Evolutionary conservation across 2,797 vertebrate genomes (phyloP), one percentile per base, ranked within the genome.

Genomic region (Pipistrellus pipistrellus): DNA sequence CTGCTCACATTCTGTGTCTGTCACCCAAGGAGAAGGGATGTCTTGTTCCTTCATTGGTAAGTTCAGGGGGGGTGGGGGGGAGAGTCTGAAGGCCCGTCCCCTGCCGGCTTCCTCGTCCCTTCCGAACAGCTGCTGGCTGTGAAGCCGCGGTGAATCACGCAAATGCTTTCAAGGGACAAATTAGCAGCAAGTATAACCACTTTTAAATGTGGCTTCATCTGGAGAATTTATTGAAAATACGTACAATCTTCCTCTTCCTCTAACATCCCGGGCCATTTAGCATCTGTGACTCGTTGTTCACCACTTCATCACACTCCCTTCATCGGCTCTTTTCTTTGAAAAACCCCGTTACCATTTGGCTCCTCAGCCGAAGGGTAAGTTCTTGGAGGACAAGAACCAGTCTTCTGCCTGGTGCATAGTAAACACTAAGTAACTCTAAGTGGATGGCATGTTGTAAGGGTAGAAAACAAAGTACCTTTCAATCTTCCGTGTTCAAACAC

Each of bases 111-210:
- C 80, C 72, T 38, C 44, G 1, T 17, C 80, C 41, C 59, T 85
- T 96, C n/a, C 17, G 4, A 80, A 72, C 14, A 85, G 53, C 77
- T 78, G 27, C 55, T 73, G n/a, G 64, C 59, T 84, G 69, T 77
- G 78, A 88, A 85, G 71, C 66, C 30, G 13, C 32, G 12, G 69
- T 1, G 30, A 76, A 62, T 59, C 44, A 23, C 2, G 5, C 32
- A 72, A 66, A 62, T 83, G 64, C 57, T 81, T 82, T 75, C 88
- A 85, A 66, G 80, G 53, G 21, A 93, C 83, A 94, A 91, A 93
- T 93, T 44, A 93, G 51, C 72, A 84, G 51, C 77, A n/a, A 30
- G 92, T 85, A 23, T 59, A 69, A 81, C 15, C n/a, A 53, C 80
- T 91, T 92, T 66, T 55, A 81, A 81, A 95, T 59, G 18, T 92